phyloP scores from a whole-genome alignment of 2,113 vertebrate species.

The Apodemus speciosus region DNA sequence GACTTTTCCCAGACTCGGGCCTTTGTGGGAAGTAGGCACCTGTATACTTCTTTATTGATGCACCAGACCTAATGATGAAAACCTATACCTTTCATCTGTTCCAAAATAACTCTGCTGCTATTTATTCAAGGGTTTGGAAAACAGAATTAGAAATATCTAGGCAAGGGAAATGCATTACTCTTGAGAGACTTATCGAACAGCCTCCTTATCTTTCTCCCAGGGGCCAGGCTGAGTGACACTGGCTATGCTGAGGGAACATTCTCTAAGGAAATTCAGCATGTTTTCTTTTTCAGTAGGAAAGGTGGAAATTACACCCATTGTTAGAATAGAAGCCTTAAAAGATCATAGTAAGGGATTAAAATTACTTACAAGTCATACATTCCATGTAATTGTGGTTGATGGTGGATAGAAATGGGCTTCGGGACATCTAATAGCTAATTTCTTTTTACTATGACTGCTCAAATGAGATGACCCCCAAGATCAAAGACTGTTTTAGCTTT shows the following conservation, averaged over 20 bases:
- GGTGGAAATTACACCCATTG: neutral
- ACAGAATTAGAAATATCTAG: conserved; percentile 2
- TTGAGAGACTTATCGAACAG: neutral
- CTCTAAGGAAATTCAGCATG: conserved; percentile 1
- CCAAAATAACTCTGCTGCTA: neutral
- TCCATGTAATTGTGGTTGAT: neutral
- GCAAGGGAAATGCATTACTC: neutral
- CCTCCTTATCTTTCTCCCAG: neutral
- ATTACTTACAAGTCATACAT: neutral
- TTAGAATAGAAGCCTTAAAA: conserved; percentile 3
- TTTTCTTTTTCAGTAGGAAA: neutral
- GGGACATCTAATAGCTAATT: conserved; percentile 35
- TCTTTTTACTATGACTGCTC: neutral
- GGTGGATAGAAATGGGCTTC: neutral
- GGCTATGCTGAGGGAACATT: neutral
- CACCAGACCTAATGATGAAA: neutral
- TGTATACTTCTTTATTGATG: neutral
- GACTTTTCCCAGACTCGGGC: neutral
- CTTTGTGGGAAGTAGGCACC: neutral
- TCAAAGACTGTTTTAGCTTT: neutral
- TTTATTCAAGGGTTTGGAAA: neutral
- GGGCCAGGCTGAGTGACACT: neutral
- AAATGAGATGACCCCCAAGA: conserved; percentile 7
- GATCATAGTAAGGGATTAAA: neutral
- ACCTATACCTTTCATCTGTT: neutral